Evolutionary conservation across 2,797 vertebrate species (phyloP).

Genomic region (Novumbra hubbsi): DNA sequence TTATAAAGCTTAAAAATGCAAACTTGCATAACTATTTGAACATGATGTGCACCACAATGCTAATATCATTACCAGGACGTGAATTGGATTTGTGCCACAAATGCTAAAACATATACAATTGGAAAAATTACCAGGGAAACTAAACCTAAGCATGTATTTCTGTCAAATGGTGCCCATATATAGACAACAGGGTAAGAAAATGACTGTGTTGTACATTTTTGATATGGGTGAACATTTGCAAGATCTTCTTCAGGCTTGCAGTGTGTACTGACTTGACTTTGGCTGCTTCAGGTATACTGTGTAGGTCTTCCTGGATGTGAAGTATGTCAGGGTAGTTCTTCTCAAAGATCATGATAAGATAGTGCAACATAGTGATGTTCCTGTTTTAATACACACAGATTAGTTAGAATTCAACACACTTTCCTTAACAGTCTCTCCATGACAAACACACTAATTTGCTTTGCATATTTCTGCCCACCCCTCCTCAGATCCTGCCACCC

Average conservation of each 20-base stretch:
- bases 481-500: background rate
- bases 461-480: background rate
- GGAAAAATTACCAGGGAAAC: no score
- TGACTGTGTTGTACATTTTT: no score
- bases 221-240: background rate
- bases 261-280: conserved; percentile 88
- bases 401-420: background rate
- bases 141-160: no score
- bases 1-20: no score
- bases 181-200: no score
- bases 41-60: no score
- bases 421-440: background rate
- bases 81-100: no score
- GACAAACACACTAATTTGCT: conserved; percentile 3
- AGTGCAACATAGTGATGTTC: conserved; percentile 96
- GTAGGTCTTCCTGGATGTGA: conserved; percentile 82
- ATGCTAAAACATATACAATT: no score
- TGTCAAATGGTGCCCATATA: no score
- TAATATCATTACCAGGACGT: no score
- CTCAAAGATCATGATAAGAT: conserved; percentile 97
- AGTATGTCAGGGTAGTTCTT: conserved; percentile 93
- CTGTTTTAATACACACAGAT: conserved; percentile 62
- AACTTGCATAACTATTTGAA: no score
- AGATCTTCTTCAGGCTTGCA: background rate
- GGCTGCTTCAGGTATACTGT: conserved; percentile 85